A percentile compares a stretch with the other conserved stretches of the same genome.
These are phyloP conservation scores for Lepas anatifera DNA, from an alignment of 2,888 invertebrate genomes.

Conservation along the genomic window DNA sequence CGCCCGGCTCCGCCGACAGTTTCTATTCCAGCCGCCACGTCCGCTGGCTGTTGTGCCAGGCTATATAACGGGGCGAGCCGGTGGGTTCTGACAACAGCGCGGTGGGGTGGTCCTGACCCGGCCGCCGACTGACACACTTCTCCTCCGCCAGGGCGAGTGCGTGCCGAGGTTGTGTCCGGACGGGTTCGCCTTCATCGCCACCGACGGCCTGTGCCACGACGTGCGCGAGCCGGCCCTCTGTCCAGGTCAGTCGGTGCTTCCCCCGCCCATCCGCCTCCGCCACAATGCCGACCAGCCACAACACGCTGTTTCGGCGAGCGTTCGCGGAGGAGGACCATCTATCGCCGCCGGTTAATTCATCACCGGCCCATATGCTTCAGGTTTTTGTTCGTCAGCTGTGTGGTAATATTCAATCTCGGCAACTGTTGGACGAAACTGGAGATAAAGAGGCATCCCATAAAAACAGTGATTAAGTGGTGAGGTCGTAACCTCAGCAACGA, in stretches of 20 bases:
- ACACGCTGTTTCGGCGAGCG: no score
- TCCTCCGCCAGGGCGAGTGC: slow-evolving; percentile 23
- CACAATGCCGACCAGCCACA: no score
- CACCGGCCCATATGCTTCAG: no score
- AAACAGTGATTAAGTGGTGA: no score
- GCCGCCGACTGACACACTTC: not conserved
- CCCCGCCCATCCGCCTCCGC: no score
- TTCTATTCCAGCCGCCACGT: not conserved
- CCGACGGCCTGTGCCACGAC: slow-evolving; percentile 24
- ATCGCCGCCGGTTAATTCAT: no score
- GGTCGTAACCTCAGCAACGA: no score
- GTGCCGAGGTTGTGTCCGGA: slow-evolving; percentile 22
- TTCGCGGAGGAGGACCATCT: no score
- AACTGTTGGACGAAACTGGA: no score
- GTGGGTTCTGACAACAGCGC: not conserved
- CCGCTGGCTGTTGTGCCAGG: not conserved
- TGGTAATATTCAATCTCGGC: no score
- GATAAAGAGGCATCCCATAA: no score
- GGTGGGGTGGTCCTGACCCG: not conserved
- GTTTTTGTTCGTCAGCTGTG: no score
- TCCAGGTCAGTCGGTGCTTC: slow-evolving; percentile 16
- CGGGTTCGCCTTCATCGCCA: slow-evolving; percentile 21
- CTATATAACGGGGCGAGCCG: not conserved
- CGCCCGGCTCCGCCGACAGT: not conserved
- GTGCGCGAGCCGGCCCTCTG: slow-evolving; percentile 22